Evolutionary conservation across 2,797 vertebrate genomes (phyloP), one percentile per base, ranked within the genome.

Genomic region (Gouania willdenowi): DNA sequence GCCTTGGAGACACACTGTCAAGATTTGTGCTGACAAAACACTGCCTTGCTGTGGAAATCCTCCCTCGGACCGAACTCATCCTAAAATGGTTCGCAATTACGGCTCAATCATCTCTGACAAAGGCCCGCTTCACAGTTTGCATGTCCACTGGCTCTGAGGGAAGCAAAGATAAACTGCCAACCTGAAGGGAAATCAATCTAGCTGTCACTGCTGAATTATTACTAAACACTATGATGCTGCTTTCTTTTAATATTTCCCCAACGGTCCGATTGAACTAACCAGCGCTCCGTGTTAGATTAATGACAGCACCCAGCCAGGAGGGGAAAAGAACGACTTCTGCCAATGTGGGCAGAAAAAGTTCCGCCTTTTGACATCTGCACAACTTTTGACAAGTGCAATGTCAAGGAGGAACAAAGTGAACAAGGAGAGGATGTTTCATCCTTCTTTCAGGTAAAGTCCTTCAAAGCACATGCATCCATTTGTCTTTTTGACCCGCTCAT

Each of bases 81-180:
- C 63, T 52, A 37, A 3, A 49, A 60, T 61, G 48, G 65, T 54
- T 57, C 56, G 58, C 65, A 57, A 73, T 78, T 58, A 51, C 45
- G 44, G 60, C 63, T 86, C 86, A 77, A 81, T 86, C 85, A 82
- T 72, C 68, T 56, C 31, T 75, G 81, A 88, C 80, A 85, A 83
- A 81, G 76, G 55, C 62, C 52, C 79, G 75, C 83, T 82, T 79
- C 71, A 75, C 77, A 77, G 47, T 56, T 23, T 2, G 35, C 37
- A 22, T 66, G 64, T 38, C 69, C 79, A 63, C 61, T 62, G 55
- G 52, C 47, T 75, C 48, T 47, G 34, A 36, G 30, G 73, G 62
- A 69, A 60, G 65, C 79, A 38, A 71, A 85, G 81, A 86, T 66
- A 79, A 83, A 86, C 67, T 68, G 78, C 68, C 66, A 42, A 71